Evolutionary conservation across 2,113 vertebrate genomes (phyloP), one percentile per base, ranked within the genome.

Genomic region (Oostethus manadensis): DNA sequence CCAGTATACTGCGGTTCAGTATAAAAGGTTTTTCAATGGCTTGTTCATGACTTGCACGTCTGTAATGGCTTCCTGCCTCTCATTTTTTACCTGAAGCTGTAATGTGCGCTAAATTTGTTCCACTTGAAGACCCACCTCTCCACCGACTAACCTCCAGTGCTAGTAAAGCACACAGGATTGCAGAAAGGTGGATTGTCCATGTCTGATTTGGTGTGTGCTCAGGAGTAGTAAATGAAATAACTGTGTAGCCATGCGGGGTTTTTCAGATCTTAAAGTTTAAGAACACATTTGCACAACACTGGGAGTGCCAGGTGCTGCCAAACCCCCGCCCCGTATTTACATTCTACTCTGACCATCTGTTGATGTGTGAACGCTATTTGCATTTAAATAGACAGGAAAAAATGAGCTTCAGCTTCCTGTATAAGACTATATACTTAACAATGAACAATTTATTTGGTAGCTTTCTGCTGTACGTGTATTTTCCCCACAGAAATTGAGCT

Each of bases 191-290:
- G 29, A 67, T 68, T 68, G 10, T 72, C 66, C 74, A 67, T 80
- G 80, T 83, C 72, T 78, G 77, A 79, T 87, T 80, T 73, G 70
- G 21, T 58, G 75, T 66, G 59, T 64, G 70, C 56, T 51, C 67
- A 83, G 73, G 73, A 71, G 51, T 81, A 79, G 67, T 72, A 62
- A 80, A 78, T 86, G 54, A 81, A 77, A 84, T 80, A 77, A 80
- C 57, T 51, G 61, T 54, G 77, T 72, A 63, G 54, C 74, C 80
- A 65, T 63, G 78, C 76, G 61, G 62, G 49, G 55, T 48, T 64
- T 69, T 80, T 6, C 55, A 72, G 72, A 59, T 51, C 58, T 40
- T 26, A 51, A 54, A 21, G 56, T 67, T 58, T 10, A 20, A 21
- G 14, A 83, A 62, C 35, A 45, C 43, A 10, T 42, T 42, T 3